Evolutionary conservation across 2,113 vertebrate species (phyloP).

Genomic region (Atlantisia rogersi): DNA sequence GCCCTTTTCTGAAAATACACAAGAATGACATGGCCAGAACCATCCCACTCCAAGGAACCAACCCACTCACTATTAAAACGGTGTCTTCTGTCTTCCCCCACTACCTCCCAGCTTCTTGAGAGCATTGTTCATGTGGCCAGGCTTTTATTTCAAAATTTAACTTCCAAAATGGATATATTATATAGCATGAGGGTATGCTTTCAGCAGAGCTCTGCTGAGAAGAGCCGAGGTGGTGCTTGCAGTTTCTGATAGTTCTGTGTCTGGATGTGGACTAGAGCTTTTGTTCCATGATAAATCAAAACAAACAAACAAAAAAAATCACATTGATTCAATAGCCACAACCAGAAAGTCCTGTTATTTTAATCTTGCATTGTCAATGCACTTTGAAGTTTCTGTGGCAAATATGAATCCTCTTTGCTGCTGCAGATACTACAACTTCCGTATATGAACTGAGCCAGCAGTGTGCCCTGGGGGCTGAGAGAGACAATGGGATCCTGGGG

Average conservation of each 20-base stretch:
- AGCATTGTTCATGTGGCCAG: not conserved
- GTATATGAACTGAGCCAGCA: not conserved
- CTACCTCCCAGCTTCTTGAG: not conserved
- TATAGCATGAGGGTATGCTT: accelerated
- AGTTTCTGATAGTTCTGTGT: not conserved
- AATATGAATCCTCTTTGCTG: not conserved
- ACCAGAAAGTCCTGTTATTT: not conserved
- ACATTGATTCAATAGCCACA: not conserved
- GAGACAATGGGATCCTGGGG: too few relatives aligned
- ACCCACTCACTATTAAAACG: not conserved
- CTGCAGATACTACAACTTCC: not conserved
- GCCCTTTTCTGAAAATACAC: not conserved
- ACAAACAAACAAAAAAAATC: not conserved
- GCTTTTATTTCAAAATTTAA: not conserved
- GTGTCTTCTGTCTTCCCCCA: not conserved
- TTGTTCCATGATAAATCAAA: not conserved
- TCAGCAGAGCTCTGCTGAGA: not conserved
- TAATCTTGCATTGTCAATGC: not conserved
- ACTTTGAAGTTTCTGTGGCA: not conserved
- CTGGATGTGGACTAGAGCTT: not conserved
- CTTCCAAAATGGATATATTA: not conserved
- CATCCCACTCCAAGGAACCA: not conserved
- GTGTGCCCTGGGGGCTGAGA: too few relatives aligned
- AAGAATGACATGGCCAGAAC: not conserved
- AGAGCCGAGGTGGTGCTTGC: not conserved